Evolutionary conservation across 2,888 invertebrate species (phyloP).

Genomic region (Drosophila histrio): DNA sequence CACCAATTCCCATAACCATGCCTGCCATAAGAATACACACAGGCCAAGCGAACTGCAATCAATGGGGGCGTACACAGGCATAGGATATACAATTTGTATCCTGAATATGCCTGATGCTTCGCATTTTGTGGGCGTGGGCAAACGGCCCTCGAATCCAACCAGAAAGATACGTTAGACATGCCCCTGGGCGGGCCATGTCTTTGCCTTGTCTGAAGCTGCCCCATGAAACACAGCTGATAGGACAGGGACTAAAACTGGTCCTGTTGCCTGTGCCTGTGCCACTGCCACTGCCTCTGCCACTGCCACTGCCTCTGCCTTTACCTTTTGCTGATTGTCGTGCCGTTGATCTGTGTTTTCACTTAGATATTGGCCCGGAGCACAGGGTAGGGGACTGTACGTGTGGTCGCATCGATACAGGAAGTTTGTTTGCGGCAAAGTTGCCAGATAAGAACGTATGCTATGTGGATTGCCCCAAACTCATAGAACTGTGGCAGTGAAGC

Average conservation of each 20-base stretch:
- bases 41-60: slow-evolving; percentile 40
- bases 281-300: slow-evolving; percentile 19
- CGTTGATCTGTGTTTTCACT: slow-evolving; percentile 78
- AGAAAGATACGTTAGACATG: slow-evolving; percentile 41
- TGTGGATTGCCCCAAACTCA: slow-evolving; percentile 22
- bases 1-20: background rate
- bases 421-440: slow-evolving; percentile 74
- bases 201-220: slow-evolving; percentile 64
- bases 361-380: slow-evolving; percentile 66
- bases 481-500: background rate
- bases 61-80: slow-evolving; percentile 35
- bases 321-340: slow-evolving; percentile 73
- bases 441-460: slow-evolving; percentile 53
- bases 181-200: slow-evolving; percentile 67
- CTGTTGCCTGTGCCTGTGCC: background rate
- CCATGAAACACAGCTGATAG: slow-evolving; percentile 20
- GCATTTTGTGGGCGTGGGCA: slow-evolving; percentile 20
- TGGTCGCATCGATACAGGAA: slow-evolving; percentile 73
- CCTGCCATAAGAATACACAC: background rate
- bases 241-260: slow-evolving; percentile 15
- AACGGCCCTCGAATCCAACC: slow-evolving; percentile 11
- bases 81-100: slow-evolving; percentile 40
- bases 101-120: slow-evolving; percentile 27
- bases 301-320: slow-evolving; percentile 17
- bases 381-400: slow-evolving; percentile 38